A percentile compares a stretch with the other conserved stretches of the same genome.
Conservation (phyloP, 1,140 invertebrate genomes). For the Bombus breviceps region DNA sequence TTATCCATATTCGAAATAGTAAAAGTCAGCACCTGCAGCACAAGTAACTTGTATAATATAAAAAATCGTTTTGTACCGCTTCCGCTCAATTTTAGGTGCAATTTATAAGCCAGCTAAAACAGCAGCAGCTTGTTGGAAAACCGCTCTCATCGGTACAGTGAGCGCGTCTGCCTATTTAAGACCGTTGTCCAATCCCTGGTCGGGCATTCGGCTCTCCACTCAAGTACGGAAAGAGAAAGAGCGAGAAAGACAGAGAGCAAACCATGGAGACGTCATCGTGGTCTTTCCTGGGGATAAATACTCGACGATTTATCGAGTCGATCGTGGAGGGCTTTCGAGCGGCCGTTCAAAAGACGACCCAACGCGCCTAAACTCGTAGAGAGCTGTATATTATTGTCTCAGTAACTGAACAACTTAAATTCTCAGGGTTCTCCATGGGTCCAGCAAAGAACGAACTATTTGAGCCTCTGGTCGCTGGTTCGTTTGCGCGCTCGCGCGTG, state of each 20-base stretch:
- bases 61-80: background rate
- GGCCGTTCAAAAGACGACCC: slow-evolving; percentile 21
- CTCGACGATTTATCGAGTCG: slow-evolving; percentile 39
- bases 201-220: background rate
- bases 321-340: slow-evolving; percentile 36
- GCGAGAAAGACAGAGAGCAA: background rate
- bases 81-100: background rate
- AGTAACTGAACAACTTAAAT: slow-evolving; percentile 64
- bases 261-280: slow-evolving; percentile 14
- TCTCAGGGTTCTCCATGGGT: slow-evolving; percentile 40
- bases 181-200: background rate
- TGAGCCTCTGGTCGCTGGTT: background rate
- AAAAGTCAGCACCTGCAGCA: background rate
- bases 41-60: background rate
- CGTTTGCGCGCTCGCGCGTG: background rate
- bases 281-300: slow-evolving; percentile 36
- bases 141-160: no score
- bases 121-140: background rate
- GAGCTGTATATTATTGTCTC: slow-evolving; percentile 63
- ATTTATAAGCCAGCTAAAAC: background rate
- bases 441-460: slow-evolving; percentile 44
- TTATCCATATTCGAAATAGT: no score
- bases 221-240: no score
- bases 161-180: background rate
- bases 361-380: background rate